phyloP scores from a whole-genome alignment of 2,113 vertebrate species.

The Atrichornis clamosus region DNA sequence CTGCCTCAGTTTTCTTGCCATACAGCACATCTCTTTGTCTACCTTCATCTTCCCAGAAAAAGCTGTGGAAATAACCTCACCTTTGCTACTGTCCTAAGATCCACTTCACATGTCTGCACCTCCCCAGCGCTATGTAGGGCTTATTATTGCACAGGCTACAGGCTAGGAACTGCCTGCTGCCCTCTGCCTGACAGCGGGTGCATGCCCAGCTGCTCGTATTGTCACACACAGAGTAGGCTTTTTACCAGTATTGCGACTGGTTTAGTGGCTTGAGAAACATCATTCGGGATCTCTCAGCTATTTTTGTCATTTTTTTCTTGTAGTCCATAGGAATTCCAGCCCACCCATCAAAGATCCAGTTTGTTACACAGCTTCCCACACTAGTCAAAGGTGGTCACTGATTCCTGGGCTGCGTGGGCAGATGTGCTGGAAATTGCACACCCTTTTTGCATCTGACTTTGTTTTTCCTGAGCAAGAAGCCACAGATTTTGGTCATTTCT shows the following conservation, averaged over 20 bases:
- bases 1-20: neutral
- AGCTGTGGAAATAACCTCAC: neutral
- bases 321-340: neutral
- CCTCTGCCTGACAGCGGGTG: neutral
- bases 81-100: neutral
- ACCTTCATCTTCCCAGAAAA: neutral
- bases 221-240: neutral
- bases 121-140: fast-evolving
- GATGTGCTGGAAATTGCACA: neutral
- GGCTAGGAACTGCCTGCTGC: neutral
- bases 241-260: neutral
- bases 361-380: neutral
- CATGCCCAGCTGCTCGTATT: neutral
- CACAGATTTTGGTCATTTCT: neutral
- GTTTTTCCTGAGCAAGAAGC: neutral
- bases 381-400: fast-evolving
- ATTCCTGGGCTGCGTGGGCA: neutral
- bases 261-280: neutral
- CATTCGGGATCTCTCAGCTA: neutral
- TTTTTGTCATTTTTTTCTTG: neutral
- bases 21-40: neutral
- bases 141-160: neutral
- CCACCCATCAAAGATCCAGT: neutral
- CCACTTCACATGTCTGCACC: neutral
- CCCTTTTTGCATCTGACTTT: neutral